Conservation (phyloP, 2,113 vertebrate genomes). For the Tachysurus fulvidraco region DNA sequence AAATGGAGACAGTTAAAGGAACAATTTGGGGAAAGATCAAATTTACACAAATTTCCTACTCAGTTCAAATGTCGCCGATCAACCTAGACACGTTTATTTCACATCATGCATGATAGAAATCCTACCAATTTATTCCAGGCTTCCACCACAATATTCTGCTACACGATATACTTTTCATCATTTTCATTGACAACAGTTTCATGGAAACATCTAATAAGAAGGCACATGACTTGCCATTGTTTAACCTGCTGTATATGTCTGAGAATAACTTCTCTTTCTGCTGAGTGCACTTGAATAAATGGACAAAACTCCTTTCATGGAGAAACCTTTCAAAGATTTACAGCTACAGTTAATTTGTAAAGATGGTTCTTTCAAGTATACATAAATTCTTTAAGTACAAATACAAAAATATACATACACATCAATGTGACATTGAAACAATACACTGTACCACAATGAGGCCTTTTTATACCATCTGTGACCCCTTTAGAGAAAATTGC, state of each 20-base stretch:
- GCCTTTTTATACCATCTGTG: conserved; percentile 40
- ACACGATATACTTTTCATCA: neutral
- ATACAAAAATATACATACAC: conserved; percentile 29
- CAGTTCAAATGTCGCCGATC: neutral
- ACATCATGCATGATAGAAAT: neutral
- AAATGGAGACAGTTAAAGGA: conserved; percentile 61
- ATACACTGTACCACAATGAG: conserved; percentile 38
- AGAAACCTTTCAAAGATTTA: conserved; percentile 27
- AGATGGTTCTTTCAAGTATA: neutral
- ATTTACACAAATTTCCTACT: neutral
- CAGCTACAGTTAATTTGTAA: neutral
- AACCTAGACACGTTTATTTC: no score
- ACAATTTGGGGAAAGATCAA: conserved; percentile 36
- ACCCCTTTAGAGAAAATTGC: conserved; percentile 38
- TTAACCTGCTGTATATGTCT: neutral
- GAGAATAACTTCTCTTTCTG: neutral
- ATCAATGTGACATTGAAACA: conserved; percentile 34
- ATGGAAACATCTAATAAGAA: no score
- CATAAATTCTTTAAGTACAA: conserved; percentile 21
- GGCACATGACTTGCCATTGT: neutral
- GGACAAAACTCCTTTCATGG: neutral
- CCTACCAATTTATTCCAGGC: neutral
- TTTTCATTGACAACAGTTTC: neutral
- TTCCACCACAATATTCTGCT: neutral
- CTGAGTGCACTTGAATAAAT: conserved; percentile 13